Base-by-base conservation (phyloP, 1,140 invertebrate genomes). In the Mamestra configurata region DNA sequence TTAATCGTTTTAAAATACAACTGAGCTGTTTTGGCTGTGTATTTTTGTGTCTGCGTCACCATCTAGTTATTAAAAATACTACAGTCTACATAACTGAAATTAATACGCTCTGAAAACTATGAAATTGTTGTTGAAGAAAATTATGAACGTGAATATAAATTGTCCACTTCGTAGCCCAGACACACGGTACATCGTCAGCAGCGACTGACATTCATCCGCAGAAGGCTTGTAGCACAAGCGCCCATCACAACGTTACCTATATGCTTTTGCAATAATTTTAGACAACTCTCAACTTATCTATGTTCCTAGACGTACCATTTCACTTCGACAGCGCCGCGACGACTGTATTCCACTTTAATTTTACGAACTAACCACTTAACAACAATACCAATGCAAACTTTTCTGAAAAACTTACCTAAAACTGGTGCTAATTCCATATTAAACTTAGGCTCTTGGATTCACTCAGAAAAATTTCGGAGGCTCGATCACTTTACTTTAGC, bases 241-340 rank as follows among this genome's bases (percentile, higher is more conserved):
- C 53, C 49, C 37, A 27, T 40, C 55, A 61, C 53, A 75, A 75
- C 72, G 72, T 75, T 75, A 75, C 72, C 72, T 59, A 15, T 22
- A 53, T 61, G 55, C 72, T 75, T 61, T 59, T 61, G 53, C 72
- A 24, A 59, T 71, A 51, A 57, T 24, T 73, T 72, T 59, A 46
- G 13, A 46, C 15, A 27, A 57, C 72, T 40, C 37, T 57, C 72
- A 59, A 20, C 11, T 75, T 59, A 43, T 59, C 22, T 75, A 75
- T 75, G 72, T 75, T 75, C 72, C 72, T 75, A 75, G 8, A 18
- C n/a, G 72, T 59, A 53, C 46, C 53, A 55, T 43, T 57, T 75
- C n/a, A 59, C 72, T 59, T 75, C 10, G 11, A 13, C 15, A n/a
- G 51, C 51, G 35, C 43, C 15, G 49, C 35, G 1, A 40, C 31